Evolutionary conservation across 2,113 vertebrate genomes (phyloP).

Genomic region (Sciurus niger): DNA sequence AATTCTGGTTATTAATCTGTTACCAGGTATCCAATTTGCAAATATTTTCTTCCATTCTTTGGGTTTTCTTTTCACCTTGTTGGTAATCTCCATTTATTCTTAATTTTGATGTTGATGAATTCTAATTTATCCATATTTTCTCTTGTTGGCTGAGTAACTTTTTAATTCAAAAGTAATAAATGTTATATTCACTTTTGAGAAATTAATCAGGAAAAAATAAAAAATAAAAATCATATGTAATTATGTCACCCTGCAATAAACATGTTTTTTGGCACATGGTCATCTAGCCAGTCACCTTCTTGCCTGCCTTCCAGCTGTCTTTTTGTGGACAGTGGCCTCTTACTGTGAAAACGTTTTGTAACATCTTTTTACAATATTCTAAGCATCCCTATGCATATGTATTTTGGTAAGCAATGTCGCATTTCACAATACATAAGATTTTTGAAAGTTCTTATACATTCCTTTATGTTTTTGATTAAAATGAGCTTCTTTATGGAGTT

Average conservation of each 20-base stretch:
- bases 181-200: not conserved
- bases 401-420: not conserved
- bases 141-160: constrained; percentile 15
- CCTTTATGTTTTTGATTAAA: constrained; percentile 7
- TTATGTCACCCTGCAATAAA: not conserved
- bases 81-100: not conserved
- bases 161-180: constrained; percentile 31
- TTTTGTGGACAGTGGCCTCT: not conserved
- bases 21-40: too few species aligned
- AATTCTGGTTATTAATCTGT: not conserved
- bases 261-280: not conserved
- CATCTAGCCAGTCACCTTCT: not conserved
- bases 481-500: not conserved
- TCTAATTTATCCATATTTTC: not conserved
- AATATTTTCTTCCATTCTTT: not conserved
- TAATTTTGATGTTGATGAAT: constrained; percentile 33
- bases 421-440: not conserved
- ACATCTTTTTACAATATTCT: not conserved
- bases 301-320: not conserved
- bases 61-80: not conserved
- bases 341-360: not conserved
- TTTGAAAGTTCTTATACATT: constrained; percentile 36
- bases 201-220: not conserved
- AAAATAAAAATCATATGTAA: not conserved
- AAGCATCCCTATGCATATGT: not conserved